Base-by-base conservation (phyloP, 2,888 invertebrate genomes). In the Sinotaia quadrata region DNA sequence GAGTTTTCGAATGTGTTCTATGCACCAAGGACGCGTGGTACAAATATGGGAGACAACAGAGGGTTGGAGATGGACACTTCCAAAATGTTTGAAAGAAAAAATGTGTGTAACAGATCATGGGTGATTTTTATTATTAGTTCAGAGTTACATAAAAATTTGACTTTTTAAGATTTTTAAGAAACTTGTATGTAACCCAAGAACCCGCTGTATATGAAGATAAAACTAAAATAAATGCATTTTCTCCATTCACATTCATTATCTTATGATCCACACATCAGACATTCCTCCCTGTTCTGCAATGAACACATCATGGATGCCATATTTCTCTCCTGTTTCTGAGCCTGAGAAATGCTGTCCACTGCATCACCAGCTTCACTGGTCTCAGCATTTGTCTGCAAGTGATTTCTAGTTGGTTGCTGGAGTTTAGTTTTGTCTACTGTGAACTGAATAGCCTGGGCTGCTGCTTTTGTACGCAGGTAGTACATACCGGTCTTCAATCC, bases 401-500 rank as follows among this genome's bases (percentile, higher is more conserved):
- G n/a, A n/a, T n/a, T n/a, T 66, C 27, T 41, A 27, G 4, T 15
- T 7, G 72, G 47, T 56, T 77, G 75, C 21, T 79, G 74, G 31
- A 93, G 86, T 81, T 91, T 92, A 0, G 91, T 90, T 87, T 98
- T 98, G 88, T 98, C 97, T 0, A 98, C 97, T 0, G 98, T 98
- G 88, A 99, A 98, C 87, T 99, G 97, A 79, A 98, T 96, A 5
- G 98, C 96, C 87, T 95, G 94, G 1, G 94, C 96, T 0, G 98
- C 98, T 7, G 98, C 96, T 87, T 97, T 97, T 0, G 97, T 98
- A 60, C 98, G 92, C 75, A 99, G 90, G 87, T 99, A 98, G 88
- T 99, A 99, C 98, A 99, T 98, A 61, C 99, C 99, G 1, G 98
- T 99, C 90, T 99, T 99, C 69, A 99, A 90, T 3, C 98, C 98